A percentile compares a stretch with the other conserved stretches of the same genome.
Evolutionary conservation across 2,888 invertebrate genomes (phyloP).

Genomic region (Hypsopygia costalis): DNA sequence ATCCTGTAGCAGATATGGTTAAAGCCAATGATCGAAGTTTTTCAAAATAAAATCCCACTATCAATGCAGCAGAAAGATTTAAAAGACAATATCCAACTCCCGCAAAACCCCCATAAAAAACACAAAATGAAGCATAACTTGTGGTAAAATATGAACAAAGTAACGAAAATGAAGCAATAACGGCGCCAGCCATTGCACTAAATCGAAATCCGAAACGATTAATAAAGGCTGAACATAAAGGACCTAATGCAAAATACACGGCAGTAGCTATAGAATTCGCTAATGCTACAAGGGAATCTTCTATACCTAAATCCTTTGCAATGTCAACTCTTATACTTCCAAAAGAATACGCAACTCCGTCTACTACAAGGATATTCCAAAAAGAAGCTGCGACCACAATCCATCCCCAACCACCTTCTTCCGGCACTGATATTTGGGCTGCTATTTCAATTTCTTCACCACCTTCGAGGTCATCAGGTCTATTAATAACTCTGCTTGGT

Average conservation of each 20-base stretch:
- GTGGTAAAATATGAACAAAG: conserved; percentile 51
- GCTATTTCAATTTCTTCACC: conserved; percentile 67
- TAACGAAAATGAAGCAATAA: conserved; percentile 46
- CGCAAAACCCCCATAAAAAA: conserved; percentile 53
- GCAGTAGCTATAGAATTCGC: conserved; percentile 60
- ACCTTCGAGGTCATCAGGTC: conserved; percentile 44
- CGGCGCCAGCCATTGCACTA: conserved; percentile 57
- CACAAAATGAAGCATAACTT: conserved; percentile 37
- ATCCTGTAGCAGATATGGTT: conserved; percentile 52
- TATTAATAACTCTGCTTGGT: conserved; percentile 44
- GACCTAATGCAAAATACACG: conserved; percentile 54
- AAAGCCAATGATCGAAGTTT: conserved; percentile 55
- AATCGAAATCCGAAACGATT: conserved; percentile 69
- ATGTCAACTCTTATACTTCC: conserved; percentile 57
- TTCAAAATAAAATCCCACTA: conserved; percentile 73
- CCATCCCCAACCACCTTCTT: conserved; percentile 72
- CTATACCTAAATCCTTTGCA: conserved; percentile 39
- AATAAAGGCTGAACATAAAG: conserved; percentile 61
- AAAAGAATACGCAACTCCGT: conserved; percentile 60
- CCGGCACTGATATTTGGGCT: conserved; percentile 62
- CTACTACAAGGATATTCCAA: conserved; percentile 45
- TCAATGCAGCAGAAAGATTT: conserved; percentile 50
- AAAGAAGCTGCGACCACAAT: conserved; percentile 56
- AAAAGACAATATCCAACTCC: conserved; percentile 61
- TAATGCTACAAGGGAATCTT: conserved; percentile 47